These are phyloP conservation scores for Lytechinus pictus DNA, from an alignment of 35 echinoderm and acorn worm species.

Conservation along the genomic window DNA sequence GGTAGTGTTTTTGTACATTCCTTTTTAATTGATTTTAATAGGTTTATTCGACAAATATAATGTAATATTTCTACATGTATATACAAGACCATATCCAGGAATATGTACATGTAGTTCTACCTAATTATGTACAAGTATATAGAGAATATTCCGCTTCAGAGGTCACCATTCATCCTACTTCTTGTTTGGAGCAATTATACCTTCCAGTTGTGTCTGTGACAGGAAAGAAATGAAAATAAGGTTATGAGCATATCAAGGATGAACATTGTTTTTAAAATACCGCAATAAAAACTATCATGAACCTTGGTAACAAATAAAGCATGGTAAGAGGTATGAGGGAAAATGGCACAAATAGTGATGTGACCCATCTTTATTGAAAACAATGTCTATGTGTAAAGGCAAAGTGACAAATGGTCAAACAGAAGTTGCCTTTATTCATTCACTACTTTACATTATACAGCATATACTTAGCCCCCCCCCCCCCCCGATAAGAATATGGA, in stretches of 20 bases:
- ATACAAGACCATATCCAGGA: not conserved
- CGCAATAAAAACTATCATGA: no score
- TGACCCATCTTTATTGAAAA: no score
- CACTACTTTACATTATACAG: no score
- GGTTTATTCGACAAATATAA: not conserved
- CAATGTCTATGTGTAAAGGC: no score
- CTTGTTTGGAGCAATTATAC: conserved; percentile 97
- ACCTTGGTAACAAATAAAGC: no score
- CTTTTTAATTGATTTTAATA: not conserved
- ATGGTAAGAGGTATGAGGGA: no score
- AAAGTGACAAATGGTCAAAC: no score
- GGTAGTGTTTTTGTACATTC: not conserved
- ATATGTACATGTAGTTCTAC: not conserved
- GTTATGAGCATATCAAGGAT: not conserved
- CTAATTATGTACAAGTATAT: not conserved
- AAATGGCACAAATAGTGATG: no score
- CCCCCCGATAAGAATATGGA: no score
- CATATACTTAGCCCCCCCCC: no score
- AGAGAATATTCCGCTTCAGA: not conserved
- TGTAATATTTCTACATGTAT: not conserved
- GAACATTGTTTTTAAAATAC: no score
- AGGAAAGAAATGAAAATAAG: conserved; percentile 41
- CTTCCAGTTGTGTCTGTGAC: conserved; percentile 97
- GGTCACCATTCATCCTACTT: conserved; percentile 42
- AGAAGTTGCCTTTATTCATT: no score